A percentile compares a stretch with the other conserved stretches of the same genome.
Conservation (phyloP, 2,113 vertebrate species). For the Halcyon malimbica region DNA sequence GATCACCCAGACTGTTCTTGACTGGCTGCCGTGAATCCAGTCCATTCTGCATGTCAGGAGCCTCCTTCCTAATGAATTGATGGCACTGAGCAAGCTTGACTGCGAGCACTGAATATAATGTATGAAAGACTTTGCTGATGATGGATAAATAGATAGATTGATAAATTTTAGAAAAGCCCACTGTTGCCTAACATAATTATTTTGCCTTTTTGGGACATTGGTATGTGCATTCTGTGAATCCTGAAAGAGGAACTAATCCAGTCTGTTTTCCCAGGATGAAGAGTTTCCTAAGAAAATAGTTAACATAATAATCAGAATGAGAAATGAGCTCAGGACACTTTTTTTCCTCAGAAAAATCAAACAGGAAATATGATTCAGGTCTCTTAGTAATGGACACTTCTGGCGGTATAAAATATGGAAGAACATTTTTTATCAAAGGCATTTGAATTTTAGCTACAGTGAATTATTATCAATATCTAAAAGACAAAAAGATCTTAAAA, state of each 20-base stretch:
- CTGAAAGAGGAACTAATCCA: not conserved
- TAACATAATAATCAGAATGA: not conserved
- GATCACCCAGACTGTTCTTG: not conserved
- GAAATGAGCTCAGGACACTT: not conserved
- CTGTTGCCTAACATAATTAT: not conserved
- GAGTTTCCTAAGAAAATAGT: not conserved
- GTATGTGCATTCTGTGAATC: not conserved
- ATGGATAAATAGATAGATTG: not conserved
- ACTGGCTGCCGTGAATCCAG: not conserved
- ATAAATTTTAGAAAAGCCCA: not conserved
- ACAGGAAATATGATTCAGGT: not conserved
- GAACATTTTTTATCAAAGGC: not conserved
- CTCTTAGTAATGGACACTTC: not conserved
- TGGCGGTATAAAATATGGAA: not conserved
- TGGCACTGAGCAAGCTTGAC: not conserved
- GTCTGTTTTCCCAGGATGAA: not conserved
- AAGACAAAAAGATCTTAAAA: not conserved
- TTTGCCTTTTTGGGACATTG: not conserved
- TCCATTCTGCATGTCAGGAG: not conserved
- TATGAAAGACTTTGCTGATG: not conserved
- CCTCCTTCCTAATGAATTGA: not conserved
- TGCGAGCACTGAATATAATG: not conserved
- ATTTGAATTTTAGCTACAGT: not conserved
- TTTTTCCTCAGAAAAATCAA: not conserved
- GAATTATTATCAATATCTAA: not conserved